A percentile compares a stretch with the other conserved stretches of the same genome.
Evolutionary conservation across 1,140 invertebrate genomes (phyloP).

Genomic region (Atta texana): DNA sequence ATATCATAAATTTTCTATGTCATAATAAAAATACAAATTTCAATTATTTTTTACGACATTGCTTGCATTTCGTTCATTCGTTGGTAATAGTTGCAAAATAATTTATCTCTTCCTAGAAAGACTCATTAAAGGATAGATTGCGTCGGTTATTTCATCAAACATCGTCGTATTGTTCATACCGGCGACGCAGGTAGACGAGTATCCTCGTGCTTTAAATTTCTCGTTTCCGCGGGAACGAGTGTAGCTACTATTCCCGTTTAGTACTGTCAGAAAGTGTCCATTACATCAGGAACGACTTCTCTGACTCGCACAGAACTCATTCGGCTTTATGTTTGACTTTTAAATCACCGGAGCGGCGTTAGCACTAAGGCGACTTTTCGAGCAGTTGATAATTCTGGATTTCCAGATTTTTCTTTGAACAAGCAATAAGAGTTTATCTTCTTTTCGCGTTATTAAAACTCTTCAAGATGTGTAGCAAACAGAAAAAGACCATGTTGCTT

Average conservation of each 20-base stretch:
- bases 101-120: conserved; percentile 2
- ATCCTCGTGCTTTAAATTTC: conserved; percentile 54
- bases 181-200: conserved; percentile 6
- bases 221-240: conserved; percentile 49
- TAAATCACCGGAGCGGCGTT: conserved; percentile 38
- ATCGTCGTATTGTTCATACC: conserved; percentile 34
- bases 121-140: conserved; percentile 19
- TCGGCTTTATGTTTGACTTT: conserved; percentile 55
- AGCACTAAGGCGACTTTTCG: conserved; percentile 7
- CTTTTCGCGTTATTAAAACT: conserved; percentile 44
- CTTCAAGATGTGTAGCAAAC: neutral
- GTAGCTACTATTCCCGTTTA: conserved; percentile 59
- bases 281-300: conserved; percentile 49
- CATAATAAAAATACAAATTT: conserved; percentile 35
- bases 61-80: neutral
- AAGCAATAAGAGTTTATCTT: conserved; percentile 18
- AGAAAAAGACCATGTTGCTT: neutral
- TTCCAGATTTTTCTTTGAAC: conserved; percentile 41
- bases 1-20: neutral
- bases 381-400: conserved; percentile 14
- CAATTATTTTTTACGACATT: conserved; percentile 20
- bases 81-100: conserved; percentile 23
- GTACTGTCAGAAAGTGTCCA: conserved; percentile 60
- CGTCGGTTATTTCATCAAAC: conserved; percentile 46
- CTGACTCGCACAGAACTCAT: conserved; percentile 30